phyloP scores from a whole-genome alignment of 2,888 invertebrate species.

The Escarpia spicata region DNA sequence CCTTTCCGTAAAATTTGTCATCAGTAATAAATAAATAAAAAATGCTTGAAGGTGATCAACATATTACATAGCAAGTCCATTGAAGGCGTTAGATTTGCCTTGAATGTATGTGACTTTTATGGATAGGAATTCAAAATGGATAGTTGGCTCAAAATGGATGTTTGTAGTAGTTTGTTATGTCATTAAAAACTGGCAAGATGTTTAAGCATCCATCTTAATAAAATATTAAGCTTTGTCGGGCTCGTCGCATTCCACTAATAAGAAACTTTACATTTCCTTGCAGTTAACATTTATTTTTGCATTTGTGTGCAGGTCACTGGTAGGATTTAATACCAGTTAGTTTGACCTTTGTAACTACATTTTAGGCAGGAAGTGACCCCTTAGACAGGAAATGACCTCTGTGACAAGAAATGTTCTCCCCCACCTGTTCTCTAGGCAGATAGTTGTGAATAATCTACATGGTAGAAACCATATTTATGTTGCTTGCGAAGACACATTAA shows the following conservation, averaged over 20 bases:
- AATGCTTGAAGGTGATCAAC: not conserved
- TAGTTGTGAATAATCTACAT: not conserved
- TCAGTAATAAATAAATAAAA: not conserved
- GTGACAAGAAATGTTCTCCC: not conserved
- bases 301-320: not conserved
- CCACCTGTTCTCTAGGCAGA: not conserved
- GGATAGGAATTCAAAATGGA: not conserved
- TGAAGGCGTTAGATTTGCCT: not conserved
- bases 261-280: not conserved
- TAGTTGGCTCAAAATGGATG: conserved; percentile 11
- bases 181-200: not conserved
- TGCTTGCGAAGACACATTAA: not conserved
- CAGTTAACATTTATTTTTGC: not conserved
- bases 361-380: conserved; percentile 1
- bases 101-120: not conserved
- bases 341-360: not conserved
- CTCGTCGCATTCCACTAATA: not conserved
- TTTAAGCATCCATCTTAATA: not conserved
- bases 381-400: not conserved
- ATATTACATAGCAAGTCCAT: not conserved
- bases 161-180: not conserved
- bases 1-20: not conserved
- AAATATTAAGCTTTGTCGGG: not conserved
- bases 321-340: not conserved
- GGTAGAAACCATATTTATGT: not conserved